Base-by-base conservation (phyloP, 2,113 vertebrate genomes). In the Panurus biarmicus region DNA sequence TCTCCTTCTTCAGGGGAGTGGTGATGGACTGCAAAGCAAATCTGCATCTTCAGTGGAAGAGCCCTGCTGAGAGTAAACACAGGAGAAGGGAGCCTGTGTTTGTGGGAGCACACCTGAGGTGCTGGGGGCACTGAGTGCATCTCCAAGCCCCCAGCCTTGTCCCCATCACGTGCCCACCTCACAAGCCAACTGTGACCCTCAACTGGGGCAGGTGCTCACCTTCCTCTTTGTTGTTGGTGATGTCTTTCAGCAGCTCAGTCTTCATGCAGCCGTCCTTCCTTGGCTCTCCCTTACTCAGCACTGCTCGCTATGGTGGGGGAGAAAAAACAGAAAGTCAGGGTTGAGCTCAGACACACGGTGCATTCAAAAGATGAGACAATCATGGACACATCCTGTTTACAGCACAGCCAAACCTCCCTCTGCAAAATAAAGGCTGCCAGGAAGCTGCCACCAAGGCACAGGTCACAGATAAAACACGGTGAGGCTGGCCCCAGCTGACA, bases 231-330 rank as follows among this genome's bases (percentile, higher is more conserved):
- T 89, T 98, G 96, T 97, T 97, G 85, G 97, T 96, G 86, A 97
- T 97, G 45, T 97, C 96, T 96, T 97, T 98, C 91, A 98, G 91
- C 95, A 98, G 97, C 72, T 98, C 98, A 15, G 97, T 97, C 94
- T 97, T 97, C 97, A 98, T 95, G 87, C 97, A 97, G 93, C 82
- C 69, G 50, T 98, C 98, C 80, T 97, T 97, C 93, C 96, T 97
- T 65, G 93, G 48, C 92, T 98, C 98, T 73, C 95, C 97, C 79
- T 97, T 98, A 80, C 90, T 97, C 82, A 97, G 97, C 91, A 97
- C 92, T 83, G 97, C 82, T 97, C 96, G 95, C 97, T 93, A 18
- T 2, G 12, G 73, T 12, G 53, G 11, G 14, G 25, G 4, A 69
- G 84, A 72, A 38, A 56, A 45, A 65, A 44, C 38, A 90, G 20